Evolutionary conservation across 2,888 invertebrate species (phyloP), one percentile per base, ranked within the genome.

Genomic region (Augiades crinisus): DNA sequence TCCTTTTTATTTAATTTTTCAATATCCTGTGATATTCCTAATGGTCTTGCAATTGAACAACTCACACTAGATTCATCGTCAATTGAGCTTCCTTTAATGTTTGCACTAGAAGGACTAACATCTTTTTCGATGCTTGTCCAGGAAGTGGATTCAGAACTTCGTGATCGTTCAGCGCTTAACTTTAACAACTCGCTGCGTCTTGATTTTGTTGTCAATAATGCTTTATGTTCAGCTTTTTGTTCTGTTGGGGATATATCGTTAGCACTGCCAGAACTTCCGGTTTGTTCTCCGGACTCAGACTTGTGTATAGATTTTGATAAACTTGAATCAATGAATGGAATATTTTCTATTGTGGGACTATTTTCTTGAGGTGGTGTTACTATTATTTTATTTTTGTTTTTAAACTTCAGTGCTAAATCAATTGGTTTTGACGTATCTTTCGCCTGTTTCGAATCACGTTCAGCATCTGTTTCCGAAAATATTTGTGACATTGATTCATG

Each of bases 111-210:
- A 6, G 94, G 93, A 65, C 93, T 94, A 0, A 87, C 82, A 68
- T 93, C 93, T 73, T 93, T 94, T 70, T 94, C 94, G n/a, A 94
- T 93, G 64, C 94, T 94, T 0, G 95, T 95, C 94, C 95, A 95
- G 0, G 95, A 95, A 22, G 92, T 93, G 0, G 94, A 94, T 67
- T 95, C 95, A 1, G 95, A 95, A 64, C 95, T 95, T 60, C 93
- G 90, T 0, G 95, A 95, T 54, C 94, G 93, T 70, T 95, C 95
- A 1, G 94, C 92, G 60, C 93, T 94, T 16, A 94, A 77, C 67
- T 94, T 93, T 2, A 93, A 76, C 37, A 92, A 69, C 64, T 92
- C 92, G 56, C 84, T 85, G 47, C 91, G 84, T 65, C 85, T 88
- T 2, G 83, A 87, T 59, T 90, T 91, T 0, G 91, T 87, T 13